A percentile compares a stretch with the other conserved stretches of the same genome.
These are phyloP conservation scores for Bolborhynchus lineola DNA, from an alignment of 2,113 vertebrate genomes.

Conservation along the genomic window DNA sequence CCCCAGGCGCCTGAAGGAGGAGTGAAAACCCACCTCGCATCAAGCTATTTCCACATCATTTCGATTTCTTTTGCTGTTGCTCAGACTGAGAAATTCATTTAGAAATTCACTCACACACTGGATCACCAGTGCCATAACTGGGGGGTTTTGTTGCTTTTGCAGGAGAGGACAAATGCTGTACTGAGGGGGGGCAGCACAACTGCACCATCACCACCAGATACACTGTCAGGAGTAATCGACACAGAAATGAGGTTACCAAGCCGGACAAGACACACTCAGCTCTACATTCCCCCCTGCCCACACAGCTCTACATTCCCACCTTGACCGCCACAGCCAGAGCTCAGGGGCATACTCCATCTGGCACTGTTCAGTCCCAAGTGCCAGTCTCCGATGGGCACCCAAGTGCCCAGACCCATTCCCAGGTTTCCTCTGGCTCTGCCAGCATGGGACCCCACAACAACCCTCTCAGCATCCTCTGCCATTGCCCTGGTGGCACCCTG, in stretches of 20 bases:
- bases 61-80: not conserved
- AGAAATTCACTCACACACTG: not conserved
- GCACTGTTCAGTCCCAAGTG: rapidly evolving
- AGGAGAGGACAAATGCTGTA: not conserved
- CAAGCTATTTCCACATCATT: not conserved
- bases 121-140: not conserved
- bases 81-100: not conserved
- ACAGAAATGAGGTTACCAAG: not conserved
- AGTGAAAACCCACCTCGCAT: not conserved
- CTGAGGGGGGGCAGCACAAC: rapidly evolving
- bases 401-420: no score
- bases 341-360: rapidly evolving
- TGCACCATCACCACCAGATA: not conserved
- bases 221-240: rapidly evolving
- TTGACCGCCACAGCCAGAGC: not conserved
- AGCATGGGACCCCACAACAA: rapidly evolving
- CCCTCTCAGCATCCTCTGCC: not conserved
- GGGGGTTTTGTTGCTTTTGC: not conserved
- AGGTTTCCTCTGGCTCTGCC: not conserved
- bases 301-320: not conserved
- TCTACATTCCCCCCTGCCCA: not conserved
- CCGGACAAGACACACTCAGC: not conserved
- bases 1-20: not conserved
- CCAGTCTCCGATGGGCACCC: not conserved
- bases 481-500: rapidly evolving